Percentiles rank a stretch among this genome's conserved stretches.
phyloP scores from a whole-genome alignment of 2,797 vertebrate genomes.

The Rhabdomys pumilio region DNA sequence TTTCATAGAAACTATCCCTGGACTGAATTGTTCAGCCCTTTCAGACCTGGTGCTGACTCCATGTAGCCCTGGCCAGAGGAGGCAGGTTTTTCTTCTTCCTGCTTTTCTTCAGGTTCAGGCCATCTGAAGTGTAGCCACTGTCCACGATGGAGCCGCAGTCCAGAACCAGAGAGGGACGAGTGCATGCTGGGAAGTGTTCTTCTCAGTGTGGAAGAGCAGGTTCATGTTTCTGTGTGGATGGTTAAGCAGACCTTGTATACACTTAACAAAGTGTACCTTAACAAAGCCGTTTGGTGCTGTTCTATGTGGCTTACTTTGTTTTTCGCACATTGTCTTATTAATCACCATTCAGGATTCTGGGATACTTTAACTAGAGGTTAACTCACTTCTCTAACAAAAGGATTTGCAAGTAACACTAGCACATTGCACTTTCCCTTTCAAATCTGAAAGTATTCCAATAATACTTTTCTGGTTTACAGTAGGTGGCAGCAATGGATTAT shows the following conservation, averaged over 20 bases:
- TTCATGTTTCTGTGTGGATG: not conserved
- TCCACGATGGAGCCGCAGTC: too few species aligned
- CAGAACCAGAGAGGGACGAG: not conserved
- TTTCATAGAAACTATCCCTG: not conserved
- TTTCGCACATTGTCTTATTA: slow-evolving; percentile 22
- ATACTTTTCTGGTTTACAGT: slow-evolving; percentile 48
- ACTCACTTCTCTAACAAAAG: slow-evolving; percentile 23
- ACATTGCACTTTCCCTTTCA: slow-evolving; percentile 1
- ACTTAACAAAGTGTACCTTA: not conserved
- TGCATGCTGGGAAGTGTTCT: not conserved
- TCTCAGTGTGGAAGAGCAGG: not conserved
- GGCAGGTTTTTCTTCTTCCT: too few species aligned
- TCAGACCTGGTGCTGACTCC: not conserved
- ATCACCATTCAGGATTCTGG: slow-evolving; percentile 25
- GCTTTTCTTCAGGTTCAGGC: not conserved
- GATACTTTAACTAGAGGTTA: slow-evolving; percentile 25
- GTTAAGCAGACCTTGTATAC: not conserved
- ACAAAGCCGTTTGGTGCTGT: not conserved
- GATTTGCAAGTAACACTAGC: not conserved
- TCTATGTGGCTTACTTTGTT: slow-evolving; percentile 10
- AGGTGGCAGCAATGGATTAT: slow-evolving; percentile 56
- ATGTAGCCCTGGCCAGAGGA: not conserved
- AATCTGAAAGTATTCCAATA: not conserved
- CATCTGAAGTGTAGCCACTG: not conserved
- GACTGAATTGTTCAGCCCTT: not conserved